Percentiles rank a stretch among this genome's conserved stretches.
These are phyloP conservation scores for Ammodytes dubius DNA, from an alignment of 2,113 vertebrate genomes.

Conservation along the genomic window DNA sequence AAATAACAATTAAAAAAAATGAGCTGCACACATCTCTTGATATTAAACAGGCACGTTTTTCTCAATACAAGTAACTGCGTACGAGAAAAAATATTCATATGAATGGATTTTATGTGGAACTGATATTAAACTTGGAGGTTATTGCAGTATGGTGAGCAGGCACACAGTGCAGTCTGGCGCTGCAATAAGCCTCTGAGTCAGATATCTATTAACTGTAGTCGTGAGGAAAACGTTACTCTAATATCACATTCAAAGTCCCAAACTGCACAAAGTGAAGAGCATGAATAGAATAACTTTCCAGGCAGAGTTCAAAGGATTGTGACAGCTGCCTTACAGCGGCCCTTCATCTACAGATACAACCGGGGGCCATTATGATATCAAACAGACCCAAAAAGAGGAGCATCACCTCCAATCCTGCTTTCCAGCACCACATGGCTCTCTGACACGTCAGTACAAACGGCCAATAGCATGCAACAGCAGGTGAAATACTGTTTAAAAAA, in stretches of 20 bases:
- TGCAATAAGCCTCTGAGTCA: constrained; percentile 69
- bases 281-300: constrained; percentile 65
- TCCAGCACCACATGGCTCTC: constrained; percentile 49
- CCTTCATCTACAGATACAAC: constrained; percentile 75
- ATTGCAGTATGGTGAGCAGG: constrained; percentile 65
- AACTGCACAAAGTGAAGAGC: constrained; percentile 53
- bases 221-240: constrained; percentile 48
- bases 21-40: constrained; percentile 63
- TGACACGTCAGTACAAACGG: constrained; percentile 23
- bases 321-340: constrained; percentile 81
- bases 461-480: constrained; percentile 30
- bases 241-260: constrained; percentile 52
- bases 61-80: constrained; percentile 66
- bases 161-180: constrained; percentile 33
- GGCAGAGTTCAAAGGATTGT: constrained; percentile 60
- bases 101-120: constrained; percentile 65
- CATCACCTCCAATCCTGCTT: constrained; percentile 55
- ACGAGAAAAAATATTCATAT: constrained; percentile 71
- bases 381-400: constrained; percentile 74
- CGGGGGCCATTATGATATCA: constrained; percentile 74
- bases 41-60: constrained; percentile 72
- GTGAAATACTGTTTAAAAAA: neutral
- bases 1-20: constrained; percentile 77
- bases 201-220: constrained; percentile 63
- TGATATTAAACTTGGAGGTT: constrained; percentile 73